A percentile compares a stretch with the other conserved stretches of the same genome.
phyloP scores from a whole-genome alignment of 2,888 invertebrate species.

The Microctonus hyperodae region DNA sequence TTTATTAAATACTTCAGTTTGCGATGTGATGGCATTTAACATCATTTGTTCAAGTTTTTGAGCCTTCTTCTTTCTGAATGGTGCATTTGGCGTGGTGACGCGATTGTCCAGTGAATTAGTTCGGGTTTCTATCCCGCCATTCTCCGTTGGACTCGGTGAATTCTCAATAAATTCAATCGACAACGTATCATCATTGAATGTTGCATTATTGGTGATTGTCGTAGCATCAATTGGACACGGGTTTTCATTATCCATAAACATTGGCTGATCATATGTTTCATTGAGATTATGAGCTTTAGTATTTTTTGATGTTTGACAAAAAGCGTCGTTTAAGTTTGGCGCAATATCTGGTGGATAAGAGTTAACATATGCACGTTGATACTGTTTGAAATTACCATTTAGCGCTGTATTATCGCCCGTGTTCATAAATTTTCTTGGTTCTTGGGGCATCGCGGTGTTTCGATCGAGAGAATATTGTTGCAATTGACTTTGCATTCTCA shows the following conservation, averaged over 20 bases:
- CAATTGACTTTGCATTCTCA: constrained; percentile 51
- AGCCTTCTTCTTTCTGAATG: constrained; percentile 57
- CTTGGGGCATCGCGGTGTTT: constrained; percentile 56
- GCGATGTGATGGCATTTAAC: constrained; percentile 58
- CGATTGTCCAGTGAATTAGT: constrained; percentile 52
- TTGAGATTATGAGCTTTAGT: constrained; percentile 50
- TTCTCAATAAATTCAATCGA: constrained; percentile 57
- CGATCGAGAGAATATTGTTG: constrained; percentile 43
- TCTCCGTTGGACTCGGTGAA: constrained; percentile 52
- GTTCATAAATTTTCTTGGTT: constrained; percentile 47
- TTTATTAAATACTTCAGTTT: constrained; percentile 61
- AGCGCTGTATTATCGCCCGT: constrained; percentile 45
- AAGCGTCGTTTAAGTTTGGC: constrained; percentile 59
- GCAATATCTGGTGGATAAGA: constrained; percentile 51
- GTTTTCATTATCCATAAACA: constrained; percentile 38
- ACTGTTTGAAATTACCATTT: constrained; percentile 20
- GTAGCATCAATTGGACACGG: constrained; percentile 50
- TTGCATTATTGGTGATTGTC: constrained; percentile 59
- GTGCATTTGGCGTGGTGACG: constrained; percentile 52
- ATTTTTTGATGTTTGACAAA: constrained; percentile 47
- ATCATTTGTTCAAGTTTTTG: constrained; percentile 60
- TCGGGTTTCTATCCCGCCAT: constrained; percentile 47
- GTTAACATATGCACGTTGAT: not conserved
- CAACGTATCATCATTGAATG: constrained; percentile 59
- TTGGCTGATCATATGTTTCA: constrained; percentile 48